Percentiles rank a stretch among this genome's conserved stretches.
Conservation (phyloP, 2,888 invertebrate species). For the Chironomus riparius region DNA sequence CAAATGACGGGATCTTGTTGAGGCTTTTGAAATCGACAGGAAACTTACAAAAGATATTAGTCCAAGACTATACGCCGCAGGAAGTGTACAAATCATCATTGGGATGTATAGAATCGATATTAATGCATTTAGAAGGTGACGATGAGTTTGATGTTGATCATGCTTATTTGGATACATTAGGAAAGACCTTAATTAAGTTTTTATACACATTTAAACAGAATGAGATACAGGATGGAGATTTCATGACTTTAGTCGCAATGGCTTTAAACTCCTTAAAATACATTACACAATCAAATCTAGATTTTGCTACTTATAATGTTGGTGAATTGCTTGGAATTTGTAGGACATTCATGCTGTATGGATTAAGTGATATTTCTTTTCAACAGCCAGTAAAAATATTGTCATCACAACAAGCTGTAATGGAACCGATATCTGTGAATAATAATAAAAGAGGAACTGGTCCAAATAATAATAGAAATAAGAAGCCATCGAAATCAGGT, state of each 20-base stretch:
- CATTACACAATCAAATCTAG: conserved; percentile 35
- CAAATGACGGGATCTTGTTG: conserved; percentile 30
- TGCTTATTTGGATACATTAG: background rate
- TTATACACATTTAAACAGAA: conserved; percentile 4
- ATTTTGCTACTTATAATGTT: conserved; percentile 37
- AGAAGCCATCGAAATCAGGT: background rate
- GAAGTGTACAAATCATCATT: conserved; percentile 31
- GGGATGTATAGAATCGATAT: conserved; percentile 31
- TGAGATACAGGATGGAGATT: background rate
- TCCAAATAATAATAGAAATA: conserved; percentile 32
- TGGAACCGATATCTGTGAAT: conserved; percentile 39
- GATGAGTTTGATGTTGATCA: background rate
- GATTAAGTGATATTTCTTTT: conserved; percentile 37
- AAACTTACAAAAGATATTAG: conserved; percentile 16
- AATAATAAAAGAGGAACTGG: conserved; percentile 26
- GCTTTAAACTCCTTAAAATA: conserved; percentile 39
- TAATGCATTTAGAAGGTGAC: conserved; percentile 24
- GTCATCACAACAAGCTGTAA: conserved; percentile 53
- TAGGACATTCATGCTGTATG: conserved; percentile 48
- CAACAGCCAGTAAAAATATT: conserved; percentile 47
- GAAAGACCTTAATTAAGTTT: conserved; percentile 12
- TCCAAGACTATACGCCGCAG: conserved; percentile 28
- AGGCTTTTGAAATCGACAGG: conserved; percentile 18
- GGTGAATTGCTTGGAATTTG: conserved; percentile 52
- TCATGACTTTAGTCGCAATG: conserved; percentile 27